Evolutionary conservation across 2,797 vertebrate species (phyloP), one percentile per base, ranked within the genome.

Genomic region (Paedocypris micromegethes): DNA sequence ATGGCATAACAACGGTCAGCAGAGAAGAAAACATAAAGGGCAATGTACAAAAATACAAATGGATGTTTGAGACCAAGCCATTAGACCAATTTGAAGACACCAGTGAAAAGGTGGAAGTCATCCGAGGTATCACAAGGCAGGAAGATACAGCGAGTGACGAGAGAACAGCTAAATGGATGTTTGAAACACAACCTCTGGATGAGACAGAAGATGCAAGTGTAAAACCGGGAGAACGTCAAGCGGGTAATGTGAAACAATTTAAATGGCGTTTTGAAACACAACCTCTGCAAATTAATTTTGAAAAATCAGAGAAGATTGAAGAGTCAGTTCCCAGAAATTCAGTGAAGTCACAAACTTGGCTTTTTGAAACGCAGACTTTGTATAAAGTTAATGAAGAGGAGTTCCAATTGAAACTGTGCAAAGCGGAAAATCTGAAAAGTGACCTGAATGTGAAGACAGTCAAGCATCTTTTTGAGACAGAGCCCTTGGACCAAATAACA

Each of bases 191-290:
- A 65, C 83, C 91, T 50, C 90, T 96, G 44, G 94, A 96, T 78
- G 80, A 86, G n/a, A 9, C 43, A 9, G 92, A 92, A 70, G 78
- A 56, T 51, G 72, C 57, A 88, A 37, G 87, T 88, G 78, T 89
- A 92, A 67, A 81, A 45, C 47, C 81, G 79, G 77, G 79, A 73
- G 9, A 85, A 87, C 49, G 90, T 64, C 83, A 93, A 75, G 93
- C 88, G 78, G 94, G 94, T 4, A 92, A 96, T 46, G 94, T 97
- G 5, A 94, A 92, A 78, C 93, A 89, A 0, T 96, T 92, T 66
- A 89, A 88, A 78, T 96, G 94, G 94, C 74, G 96, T 3, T 97
- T 97, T 86, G 94, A 97, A 87, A 97, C 94, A 2, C 92, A 94
- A 64, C 93, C 93, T 3, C 93, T 97, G 90, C 93, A 94, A 55